Evolutionary conservation across 2,888 invertebrate species (phyloP), one percentile per base, ranked within the genome.

Genomic region (Leptinotarsa tumamoca): DNA sequence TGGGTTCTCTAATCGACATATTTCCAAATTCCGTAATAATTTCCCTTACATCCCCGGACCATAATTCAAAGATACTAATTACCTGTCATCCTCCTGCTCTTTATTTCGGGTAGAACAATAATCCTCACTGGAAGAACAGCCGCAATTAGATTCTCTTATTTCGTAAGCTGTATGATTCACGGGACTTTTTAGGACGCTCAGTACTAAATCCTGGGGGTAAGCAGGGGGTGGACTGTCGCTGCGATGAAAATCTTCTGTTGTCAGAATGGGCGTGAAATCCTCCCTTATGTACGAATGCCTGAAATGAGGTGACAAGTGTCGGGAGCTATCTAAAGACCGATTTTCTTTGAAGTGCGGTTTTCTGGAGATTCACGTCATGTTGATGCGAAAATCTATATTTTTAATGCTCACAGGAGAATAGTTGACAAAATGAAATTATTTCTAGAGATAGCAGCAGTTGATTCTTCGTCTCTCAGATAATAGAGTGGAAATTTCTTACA

Each of bases 111-210:
- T 63, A 4, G 71, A 49, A 69, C 72, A 77, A 67, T 77, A 71
- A 23, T 78, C 78, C 17, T 79, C 79, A 50, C 75, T 75, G 15
- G 79, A 71, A n/a, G 78, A 74, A 54, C 75, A 74, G n/a, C 77
- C 78, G 74, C 80, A 81, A 68, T 73, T 78, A 56, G 81, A 80
- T 56, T 81, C 81, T 52, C 72, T 73, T 54, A 79, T 75, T 63
- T 81, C 81, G 67, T 73, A 83, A 74, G 85, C 86, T 80, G 89
- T 86, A 85, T 89, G 89, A 82, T 89, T 89, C 75, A 92, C 87
- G 14, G 92, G 92, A 74, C 91, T 90, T 83, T 92, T 91, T 74
- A 92, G 89, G 56, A 92, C 92, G 82, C 91, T 92, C 76, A 92
- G 88, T 67, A 92, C 90, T 80, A 92, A 86, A 85, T 92, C 91